These are phyloP conservation scores for Liodrosophila aerea DNA, from an alignment of 2,888 invertebrate species.

Conservation along the genomic window DNA sequence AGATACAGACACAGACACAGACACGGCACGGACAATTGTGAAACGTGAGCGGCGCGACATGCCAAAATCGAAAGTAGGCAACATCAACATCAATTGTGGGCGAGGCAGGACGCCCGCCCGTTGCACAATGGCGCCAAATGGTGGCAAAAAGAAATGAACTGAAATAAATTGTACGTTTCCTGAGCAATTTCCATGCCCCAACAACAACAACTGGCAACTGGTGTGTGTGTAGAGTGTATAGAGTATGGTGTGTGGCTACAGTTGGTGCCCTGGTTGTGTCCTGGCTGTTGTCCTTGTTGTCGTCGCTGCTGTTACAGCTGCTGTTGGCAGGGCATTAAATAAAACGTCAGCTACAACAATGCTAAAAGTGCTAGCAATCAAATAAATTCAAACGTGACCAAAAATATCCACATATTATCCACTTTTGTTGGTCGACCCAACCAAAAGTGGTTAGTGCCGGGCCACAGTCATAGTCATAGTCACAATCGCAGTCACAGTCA, in stretches of 20 bases:
- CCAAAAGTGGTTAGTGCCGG: constrained; percentile 32
- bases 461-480: constrained; percentile 1
- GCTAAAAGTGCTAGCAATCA: constrained; percentile 78
- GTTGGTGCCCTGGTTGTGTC: constrained; percentile 23
- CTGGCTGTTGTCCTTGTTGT: constrained; percentile 45
- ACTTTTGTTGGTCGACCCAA: constrained; percentile 55
- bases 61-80: constrained; percentile 77
- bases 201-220: constrained; percentile 23
- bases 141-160: constrained; percentile 75
- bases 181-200: constrained; percentile 73
- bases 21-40: constrained; percentile 54
- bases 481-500: not conserved
- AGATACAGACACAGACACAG: constrained; percentile 21
- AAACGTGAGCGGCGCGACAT: constrained; percentile 71
- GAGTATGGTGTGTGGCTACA: constrained; percentile 26
- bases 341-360: constrained; percentile 77
- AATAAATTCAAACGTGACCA: constrained; percentile 80
- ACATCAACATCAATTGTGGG: constrained; percentile 61
- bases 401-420: constrained; percentile 78
- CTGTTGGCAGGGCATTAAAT: constrained; percentile 69
- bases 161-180: constrained; percentile 78
- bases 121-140: constrained; percentile 40
- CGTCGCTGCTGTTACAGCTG: constrained; percentile 29
- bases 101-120: constrained; percentile 4
- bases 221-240: no score